These are phyloP conservation scores for Punctoribates punctum DNA, from an alignment of 2,888 invertebrate species.

Conservation along the genomic window DNA sequence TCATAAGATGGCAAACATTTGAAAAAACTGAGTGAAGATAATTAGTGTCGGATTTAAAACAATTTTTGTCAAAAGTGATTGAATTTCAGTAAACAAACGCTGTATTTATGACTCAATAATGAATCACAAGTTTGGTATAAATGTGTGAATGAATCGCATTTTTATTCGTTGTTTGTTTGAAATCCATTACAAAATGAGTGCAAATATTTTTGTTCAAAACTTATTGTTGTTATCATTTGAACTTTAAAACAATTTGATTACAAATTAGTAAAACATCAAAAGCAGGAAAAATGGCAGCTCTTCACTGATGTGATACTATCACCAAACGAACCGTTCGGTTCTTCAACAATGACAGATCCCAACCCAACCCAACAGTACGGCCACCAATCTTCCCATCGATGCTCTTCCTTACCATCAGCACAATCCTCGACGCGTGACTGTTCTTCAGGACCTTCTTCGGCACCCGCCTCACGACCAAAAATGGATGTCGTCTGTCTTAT, in stretches of 20 bases:
- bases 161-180: neutral
- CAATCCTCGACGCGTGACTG: neutral
- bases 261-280: neutral
- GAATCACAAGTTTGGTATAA: neutral
- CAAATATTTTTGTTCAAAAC: neutral
- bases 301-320: neutral
- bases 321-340: neutral
- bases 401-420: slow-evolving; percentile 7
- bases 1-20: too few relatives aligned
- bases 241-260: slow-evolving; percentile 22
- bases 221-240: neutral
- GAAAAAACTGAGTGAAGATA: too few relatives aligned
- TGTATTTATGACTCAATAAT: too few relatives aligned
- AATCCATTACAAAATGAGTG: neutral
- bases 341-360: slow-evolving; percentile 9
- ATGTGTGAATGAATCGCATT: slow-evolving; percentile 22
- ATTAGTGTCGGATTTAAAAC: too few relatives aligned
- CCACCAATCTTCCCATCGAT: slow-evolving; percentile 13
- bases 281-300: slow-evolving; percentile 17
- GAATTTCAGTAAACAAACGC: too few relatives aligned
- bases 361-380: neutral
- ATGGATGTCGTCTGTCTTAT: slow-evolving; percentile 88
- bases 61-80: too few relatives aligned
- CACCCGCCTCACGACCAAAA: slow-evolving; percentile 55
- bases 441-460: slow-evolving; percentile 22